phyloP scores from a whole-genome alignment of 2,797 vertebrate species.

The Natrix natrix region DNA sequence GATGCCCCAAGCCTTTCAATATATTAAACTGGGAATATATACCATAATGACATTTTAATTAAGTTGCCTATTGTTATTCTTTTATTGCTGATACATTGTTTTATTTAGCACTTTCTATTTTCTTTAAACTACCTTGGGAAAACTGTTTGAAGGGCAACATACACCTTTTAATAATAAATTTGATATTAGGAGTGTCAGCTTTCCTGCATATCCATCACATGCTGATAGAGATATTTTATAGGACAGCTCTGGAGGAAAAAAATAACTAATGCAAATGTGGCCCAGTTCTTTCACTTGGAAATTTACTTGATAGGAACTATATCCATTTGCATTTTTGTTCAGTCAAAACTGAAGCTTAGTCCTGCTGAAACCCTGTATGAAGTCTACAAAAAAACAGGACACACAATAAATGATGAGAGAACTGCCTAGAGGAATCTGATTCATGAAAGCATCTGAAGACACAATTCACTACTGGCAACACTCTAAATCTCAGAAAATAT shows the following conservation, averaged over 20 bases:
- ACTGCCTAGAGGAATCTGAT: neutral
- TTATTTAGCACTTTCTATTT: neutral
- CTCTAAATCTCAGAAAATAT: neutral
- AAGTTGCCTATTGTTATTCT: neutral
- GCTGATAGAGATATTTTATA: neutral
- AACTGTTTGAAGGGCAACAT: neutral
- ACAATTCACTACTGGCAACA: neutral
- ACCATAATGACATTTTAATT: neutral
- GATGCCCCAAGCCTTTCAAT: neutral
- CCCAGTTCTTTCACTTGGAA: neutral
- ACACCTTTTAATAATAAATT: neutral
- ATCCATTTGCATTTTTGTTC: fast-evolving
- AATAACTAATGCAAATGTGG: neutral
- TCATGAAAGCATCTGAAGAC: neutral
- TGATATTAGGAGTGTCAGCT: neutral
- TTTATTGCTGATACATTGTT: neutral
- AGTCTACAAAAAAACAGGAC: fast-evolving
- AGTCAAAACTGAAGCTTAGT: neutral
- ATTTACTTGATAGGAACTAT: neutral
- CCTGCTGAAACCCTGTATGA: neutral
- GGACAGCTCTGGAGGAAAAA: neutral
- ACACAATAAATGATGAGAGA: neutral
- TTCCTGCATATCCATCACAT: neutral
- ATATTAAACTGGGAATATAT: neutral
- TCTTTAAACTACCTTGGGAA: neutral